Percentiles rank a stretch among this genome's conserved stretches.
These are phyloP conservation scores for Oplegnathus fasciatus DNA, from an alignment of 2,113 vertebrate genomes.

Conservation along the genomic window DNA sequence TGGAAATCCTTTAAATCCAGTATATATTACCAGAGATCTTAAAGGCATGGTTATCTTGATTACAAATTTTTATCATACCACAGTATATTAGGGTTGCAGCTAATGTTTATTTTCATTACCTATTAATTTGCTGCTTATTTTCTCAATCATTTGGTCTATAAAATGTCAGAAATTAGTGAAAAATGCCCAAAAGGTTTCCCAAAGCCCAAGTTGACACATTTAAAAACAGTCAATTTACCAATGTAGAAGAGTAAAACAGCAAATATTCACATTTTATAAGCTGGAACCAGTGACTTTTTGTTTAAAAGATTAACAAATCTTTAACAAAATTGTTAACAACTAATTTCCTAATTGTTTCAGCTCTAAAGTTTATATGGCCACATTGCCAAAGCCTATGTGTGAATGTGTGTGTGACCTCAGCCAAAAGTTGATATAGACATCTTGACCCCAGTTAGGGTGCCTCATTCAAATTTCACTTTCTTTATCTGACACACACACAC, in stretches of 20 bases:
- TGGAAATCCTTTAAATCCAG: not conserved
- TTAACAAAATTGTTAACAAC: not conserved
- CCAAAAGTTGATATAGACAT: slow-evolving; percentile 14
- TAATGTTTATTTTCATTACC: not conserved
- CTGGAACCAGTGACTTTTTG: not conserved
- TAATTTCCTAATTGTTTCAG: not conserved
- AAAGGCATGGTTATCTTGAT: not conserved
- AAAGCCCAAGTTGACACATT: not conserved
- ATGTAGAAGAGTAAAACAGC: not conserved
- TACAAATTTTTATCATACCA: not conserved
- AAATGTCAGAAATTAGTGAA: not conserved
- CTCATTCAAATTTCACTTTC: slow-evolving; percentile 49
- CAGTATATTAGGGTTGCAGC: not conserved
- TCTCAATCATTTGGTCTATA: not conserved
- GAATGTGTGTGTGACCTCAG: slow-evolving; percentile 30
- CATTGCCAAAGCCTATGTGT: not conserved
- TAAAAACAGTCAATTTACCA: not conserved
- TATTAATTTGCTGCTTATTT: not conserved
- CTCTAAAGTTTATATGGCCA: not conserved
- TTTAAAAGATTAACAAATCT: not conserved
- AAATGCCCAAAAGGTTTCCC: not conserved
- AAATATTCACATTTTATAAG: not conserved
- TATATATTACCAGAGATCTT: not conserved
- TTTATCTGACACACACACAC: slow-evolving; percentile 34
- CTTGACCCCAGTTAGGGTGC: slow-evolving; percentile 54